These are phyloP conservation scores for Onychomys arenicola DNA, from an alignment of 2,797 vertebrate genomes.

Conservation along the genomic window DNA sequence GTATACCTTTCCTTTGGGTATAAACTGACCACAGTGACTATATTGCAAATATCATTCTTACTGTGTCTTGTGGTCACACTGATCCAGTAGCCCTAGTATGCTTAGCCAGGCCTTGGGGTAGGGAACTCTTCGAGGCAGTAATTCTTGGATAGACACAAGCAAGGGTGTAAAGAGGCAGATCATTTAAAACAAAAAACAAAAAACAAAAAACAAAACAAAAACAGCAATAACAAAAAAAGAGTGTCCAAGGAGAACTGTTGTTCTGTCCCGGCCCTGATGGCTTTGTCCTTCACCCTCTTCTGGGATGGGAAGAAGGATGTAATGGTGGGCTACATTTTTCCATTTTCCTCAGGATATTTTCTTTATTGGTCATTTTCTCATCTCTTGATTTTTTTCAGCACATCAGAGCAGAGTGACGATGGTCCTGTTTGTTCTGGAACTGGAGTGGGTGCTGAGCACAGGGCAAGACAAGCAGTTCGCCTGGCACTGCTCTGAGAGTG, in stretches of 20 bases:
- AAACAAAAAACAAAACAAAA: no score
- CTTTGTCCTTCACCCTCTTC: background rate
- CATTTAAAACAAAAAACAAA: background rate
- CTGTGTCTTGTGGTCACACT: background rate
- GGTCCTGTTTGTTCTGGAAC: slow-evolving; percentile 97
- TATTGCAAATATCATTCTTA: background rate
- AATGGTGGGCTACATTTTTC: fast-evolving
- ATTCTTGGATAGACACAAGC: background rate
- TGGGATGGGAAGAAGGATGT: fast-evolving
- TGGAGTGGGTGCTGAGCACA: slow-evolving; percentile 98
- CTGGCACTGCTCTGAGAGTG: slow-evolving; percentile 98
- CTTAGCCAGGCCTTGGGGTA: background rate
- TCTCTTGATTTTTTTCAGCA: slow-evolving; percentile 88
- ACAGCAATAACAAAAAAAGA: no score
- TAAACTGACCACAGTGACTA: background rate
- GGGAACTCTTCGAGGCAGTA: background rate
- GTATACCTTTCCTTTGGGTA: background rate
- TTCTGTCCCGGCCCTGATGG: background rate
- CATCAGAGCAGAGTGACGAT: slow-evolving; percentile 96
- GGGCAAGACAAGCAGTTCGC: slow-evolving; percentile 97
- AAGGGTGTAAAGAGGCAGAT: background rate
- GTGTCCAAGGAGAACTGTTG: background rate
- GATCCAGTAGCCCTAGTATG: background rate
- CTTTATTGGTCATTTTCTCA: slow-evolving; percentile 55
- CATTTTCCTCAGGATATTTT: background rate